These are phyloP conservation scores for Protonibea diacanthus DNA, from an alignment of 2,797 vertebrate genomes.

Conservation along the genomic window DNA sequence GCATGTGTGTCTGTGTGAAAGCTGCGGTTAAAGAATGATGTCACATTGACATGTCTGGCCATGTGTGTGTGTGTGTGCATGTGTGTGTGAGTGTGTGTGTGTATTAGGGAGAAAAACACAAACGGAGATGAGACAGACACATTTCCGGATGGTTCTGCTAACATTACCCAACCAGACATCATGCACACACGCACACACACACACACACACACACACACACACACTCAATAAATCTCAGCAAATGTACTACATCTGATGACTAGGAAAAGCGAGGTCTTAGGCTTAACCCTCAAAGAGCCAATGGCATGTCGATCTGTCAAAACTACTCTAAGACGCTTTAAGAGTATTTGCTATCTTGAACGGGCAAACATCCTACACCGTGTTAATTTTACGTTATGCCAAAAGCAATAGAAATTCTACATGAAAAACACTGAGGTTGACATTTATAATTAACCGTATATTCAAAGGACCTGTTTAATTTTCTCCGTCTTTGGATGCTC, in stretches of 20 bases:
- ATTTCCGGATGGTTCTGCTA: conserved; percentile 72
- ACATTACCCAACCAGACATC: conserved; percentile 68
- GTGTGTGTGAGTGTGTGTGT: conserved; percentile 27
- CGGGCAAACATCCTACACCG: conserved; percentile 47
- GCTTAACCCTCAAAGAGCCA: conserved; percentile 65
- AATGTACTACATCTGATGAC: conserved; percentile 70
- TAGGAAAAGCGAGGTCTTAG: conserved; percentile 56
- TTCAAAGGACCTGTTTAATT: conserved; percentile 79
- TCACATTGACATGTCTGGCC: conserved; percentile 75
- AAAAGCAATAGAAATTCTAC: conserved; percentile 62
- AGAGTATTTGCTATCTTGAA: conserved; percentile 51
- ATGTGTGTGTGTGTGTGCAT: conserved; percentile 39
- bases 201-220: conserved; percentile 9
- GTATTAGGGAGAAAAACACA: conserved; percentile 46
- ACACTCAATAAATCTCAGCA: conserved; percentile 58
- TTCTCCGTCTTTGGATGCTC: conserved; percentile 72
- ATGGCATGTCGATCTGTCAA: conserved; percentile 55
- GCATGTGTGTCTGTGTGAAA: conserved; percentile 38
- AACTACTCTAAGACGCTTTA: conserved; percentile 65
- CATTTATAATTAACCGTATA: conserved; percentile 81
- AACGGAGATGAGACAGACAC: conserved; percentile 75
- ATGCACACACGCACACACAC: not conserved
- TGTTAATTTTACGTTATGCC: conserved; percentile 52
- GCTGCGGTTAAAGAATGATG: conserved; percentile 71
- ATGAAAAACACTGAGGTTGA: conserved; percentile 71